phyloP scores from a whole-genome alignment of 64 coral and sea anemone genomes.

The Pocillopora verrucosa region DNA sequence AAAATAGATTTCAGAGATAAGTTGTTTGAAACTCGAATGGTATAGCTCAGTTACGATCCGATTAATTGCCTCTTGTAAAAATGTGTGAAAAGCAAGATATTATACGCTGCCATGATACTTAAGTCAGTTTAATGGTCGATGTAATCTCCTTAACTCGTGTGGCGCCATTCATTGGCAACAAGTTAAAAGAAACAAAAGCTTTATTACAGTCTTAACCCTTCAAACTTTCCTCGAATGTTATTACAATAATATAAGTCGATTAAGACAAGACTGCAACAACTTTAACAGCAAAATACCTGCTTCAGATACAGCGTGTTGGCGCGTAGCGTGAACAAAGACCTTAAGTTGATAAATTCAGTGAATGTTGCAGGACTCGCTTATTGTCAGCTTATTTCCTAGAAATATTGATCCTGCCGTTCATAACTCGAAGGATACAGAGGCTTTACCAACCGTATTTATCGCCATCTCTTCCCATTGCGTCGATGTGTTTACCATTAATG shows the following conservation, averaged over 20 bases:
- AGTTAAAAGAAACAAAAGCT: neutral
- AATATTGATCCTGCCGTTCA: neutral
- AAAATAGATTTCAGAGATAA: neutral
- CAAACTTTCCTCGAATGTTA: neutral
- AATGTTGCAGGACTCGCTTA: neutral
- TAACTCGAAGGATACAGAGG: neutral
- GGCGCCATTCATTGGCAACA: neutral
- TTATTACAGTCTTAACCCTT: neutral
- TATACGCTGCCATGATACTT: neutral
- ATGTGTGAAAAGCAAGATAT: neutral
- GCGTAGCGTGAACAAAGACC: neutral
- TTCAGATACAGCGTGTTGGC: neutral
- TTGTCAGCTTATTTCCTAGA: neutral
- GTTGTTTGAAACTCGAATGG: neutral
- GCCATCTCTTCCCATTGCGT: constrained; percentile 78
- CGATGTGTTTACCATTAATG: constrained; percentile 69
- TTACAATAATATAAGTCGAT: neutral
- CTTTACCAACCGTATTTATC: constrained; percentile 74
- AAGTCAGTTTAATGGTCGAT: neutral
- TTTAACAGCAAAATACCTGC: neutral
- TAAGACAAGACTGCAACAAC: neutral
- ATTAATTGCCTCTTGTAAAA: constrained; percentile 18
- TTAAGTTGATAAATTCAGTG: neutral
- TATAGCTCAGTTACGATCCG: neutral
- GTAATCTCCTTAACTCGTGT: constrained; percentile 18